These are phyloP conservation scores for Apeira syringaria DNA, from an alignment of 2,888 invertebrate species.

Conservation along the genomic window DNA sequence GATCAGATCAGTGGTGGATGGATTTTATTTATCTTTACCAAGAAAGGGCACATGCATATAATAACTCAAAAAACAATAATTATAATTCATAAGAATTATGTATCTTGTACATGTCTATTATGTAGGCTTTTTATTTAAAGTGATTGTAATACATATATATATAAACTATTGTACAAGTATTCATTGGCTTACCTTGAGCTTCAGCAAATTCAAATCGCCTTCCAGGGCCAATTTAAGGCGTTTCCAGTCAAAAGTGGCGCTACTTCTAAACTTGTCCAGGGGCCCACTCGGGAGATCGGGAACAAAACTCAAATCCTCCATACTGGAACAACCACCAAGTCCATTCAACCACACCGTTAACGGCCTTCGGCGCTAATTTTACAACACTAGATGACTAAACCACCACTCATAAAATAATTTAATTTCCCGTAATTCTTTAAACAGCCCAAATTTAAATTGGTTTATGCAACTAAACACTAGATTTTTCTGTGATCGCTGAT, in stretches of 20 bases:
- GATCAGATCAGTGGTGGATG: too few species aligned
- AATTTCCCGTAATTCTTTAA: conserved; percentile 40
- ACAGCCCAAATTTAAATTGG: conserved; percentile 37
- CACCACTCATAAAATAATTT: conserved; percentile 43
- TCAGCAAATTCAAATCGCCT: conserved; percentile 87
- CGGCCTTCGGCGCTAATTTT: conserved; percentile 38
- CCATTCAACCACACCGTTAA: conserved; percentile 12
- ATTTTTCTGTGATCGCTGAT: conserved; percentile 28
- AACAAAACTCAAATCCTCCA: conserved; percentile 85
- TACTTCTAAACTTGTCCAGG: conserved; percentile 90
- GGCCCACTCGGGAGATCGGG: conserved; percentile 89
- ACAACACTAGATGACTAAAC: conserved; percentile 54
- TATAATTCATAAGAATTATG: too few species aligned
- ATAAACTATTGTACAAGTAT: too few species aligned
- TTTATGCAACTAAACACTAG: conserved; percentile 11
- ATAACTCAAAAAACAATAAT: too few species aligned
- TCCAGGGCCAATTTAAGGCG: conserved; percentile 91
- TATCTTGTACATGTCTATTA: too few species aligned
- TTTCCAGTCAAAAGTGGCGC: conserved; percentile 94
- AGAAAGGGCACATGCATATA: too few species aligned
- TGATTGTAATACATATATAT: too few species aligned
- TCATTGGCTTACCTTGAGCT: conserved; percentile 86
- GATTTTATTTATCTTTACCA: too few species aligned
- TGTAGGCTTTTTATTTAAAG: too few species aligned
- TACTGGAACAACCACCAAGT: conserved; percentile 54